Conservation (phyloP, 2,113 vertebrate species). For the Tychaedon coryphoeus region DNA sequence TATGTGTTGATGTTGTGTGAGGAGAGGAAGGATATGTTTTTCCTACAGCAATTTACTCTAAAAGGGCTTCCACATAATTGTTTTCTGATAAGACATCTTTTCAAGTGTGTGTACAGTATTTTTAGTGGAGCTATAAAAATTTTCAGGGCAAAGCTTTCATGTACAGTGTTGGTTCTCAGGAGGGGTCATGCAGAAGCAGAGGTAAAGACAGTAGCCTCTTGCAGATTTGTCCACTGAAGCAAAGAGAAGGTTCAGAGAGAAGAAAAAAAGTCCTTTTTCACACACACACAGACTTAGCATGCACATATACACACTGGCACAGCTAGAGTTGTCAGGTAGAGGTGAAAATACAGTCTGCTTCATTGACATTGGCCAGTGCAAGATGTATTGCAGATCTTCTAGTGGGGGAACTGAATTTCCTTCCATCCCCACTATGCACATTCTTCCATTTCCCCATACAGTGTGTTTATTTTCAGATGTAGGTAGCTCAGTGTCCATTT, state of each 20-base stretch:
- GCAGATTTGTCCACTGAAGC: not conserved
- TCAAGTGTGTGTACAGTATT: not conserved
- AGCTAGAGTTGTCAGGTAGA: not conserved
- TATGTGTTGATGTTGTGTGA: not conserved
- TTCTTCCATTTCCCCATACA: not conserved
- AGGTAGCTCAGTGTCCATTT: not conserved
- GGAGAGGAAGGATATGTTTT: constrained; percentile 18
- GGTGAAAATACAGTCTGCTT: not conserved
- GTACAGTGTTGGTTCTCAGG: not conserved
- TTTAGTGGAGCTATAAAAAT: not conserved
- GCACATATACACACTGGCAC: not conserved
- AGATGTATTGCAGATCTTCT: not conserved
- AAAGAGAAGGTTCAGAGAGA: not conserved
- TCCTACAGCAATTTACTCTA: not conserved
- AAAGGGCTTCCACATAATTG: not conserved
- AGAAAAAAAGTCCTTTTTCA: not conserved
- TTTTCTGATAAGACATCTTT: constrained; percentile 6
- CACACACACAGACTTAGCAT: not conserved
- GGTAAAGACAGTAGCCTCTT: not conserved
- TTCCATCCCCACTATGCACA: not conserved
- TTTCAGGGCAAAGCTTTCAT: not conserved
- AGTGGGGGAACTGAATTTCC: not conserved
- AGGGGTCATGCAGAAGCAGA: not conserved
- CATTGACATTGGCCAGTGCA: not conserved
- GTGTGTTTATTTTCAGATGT: not conserved